These are phyloP conservation scores for Neoniphon sammara DNA, from an alignment of 2,797 vertebrate species.

Conservation along the genomic window DNA sequence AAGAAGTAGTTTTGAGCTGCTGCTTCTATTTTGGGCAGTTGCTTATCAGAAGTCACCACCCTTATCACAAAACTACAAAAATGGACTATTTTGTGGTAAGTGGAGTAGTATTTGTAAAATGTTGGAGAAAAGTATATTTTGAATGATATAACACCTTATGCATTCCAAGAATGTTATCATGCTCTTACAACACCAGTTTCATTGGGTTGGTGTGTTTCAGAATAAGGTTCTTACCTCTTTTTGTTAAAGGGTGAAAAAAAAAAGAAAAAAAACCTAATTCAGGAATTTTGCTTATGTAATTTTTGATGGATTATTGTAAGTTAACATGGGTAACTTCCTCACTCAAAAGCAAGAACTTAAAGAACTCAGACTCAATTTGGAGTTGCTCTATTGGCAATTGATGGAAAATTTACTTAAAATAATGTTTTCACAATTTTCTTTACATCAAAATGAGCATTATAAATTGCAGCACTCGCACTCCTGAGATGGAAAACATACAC, in stretches of 20 bases:
- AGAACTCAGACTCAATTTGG: neutral
- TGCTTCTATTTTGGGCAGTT: constrained; percentile 25
- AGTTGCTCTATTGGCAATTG: no score
- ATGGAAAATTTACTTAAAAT: no score
- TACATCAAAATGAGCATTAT: no score
- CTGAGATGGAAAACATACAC: no score
- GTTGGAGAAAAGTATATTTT: neutral
- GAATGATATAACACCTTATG: neutral
- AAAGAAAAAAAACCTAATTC: no score
- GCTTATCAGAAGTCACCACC: constrained; percentile 3
- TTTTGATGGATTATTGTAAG: neutral
- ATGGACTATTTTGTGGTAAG: neutral
- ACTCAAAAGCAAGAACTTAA: neutral
- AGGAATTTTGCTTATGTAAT: fast-evolving
- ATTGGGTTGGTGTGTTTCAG: neutral
- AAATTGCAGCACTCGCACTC: no score
- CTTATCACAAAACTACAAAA: constrained; percentile 4
- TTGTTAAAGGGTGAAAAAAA: neutral
- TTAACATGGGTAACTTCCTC: neutral
- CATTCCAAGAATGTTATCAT: neutral
- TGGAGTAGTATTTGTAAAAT: constrained; percentile 10
- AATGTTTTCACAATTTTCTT: no score
- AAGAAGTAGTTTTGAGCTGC: neutral
- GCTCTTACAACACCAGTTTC: constrained; percentile 7
- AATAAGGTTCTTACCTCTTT: neutral